These are phyloP conservation scores for Ivindomyrus marchei DNA, from an alignment of 2,113 vertebrate species.

Conservation along the genomic window DNA sequence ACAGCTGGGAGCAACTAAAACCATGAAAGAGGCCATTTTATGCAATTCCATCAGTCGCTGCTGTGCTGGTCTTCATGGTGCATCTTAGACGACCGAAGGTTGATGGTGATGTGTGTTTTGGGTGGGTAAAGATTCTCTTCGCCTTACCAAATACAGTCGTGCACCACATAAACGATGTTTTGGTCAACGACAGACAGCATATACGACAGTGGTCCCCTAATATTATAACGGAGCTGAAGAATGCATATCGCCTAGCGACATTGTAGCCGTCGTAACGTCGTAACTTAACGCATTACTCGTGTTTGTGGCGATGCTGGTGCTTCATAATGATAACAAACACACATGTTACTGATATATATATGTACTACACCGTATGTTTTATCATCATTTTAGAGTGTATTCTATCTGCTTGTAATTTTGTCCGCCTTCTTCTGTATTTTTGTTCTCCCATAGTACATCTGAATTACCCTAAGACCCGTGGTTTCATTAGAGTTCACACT, in stretches of 20 bases:
- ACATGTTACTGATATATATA: neutral
- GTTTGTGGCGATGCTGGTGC: neutral
- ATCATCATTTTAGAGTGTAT: neutral
- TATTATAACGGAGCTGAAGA: neutral
- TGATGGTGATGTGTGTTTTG: neutral
- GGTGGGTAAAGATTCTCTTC: neutral
- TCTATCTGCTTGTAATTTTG: neutral
- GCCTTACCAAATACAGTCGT: neutral
- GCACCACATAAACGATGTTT: neutral
- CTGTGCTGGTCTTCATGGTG: slow-evolving; percentile 25
- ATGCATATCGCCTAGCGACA: neutral
- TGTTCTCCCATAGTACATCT: neutral
- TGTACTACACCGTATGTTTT: neutral
- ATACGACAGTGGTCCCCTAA: neutral
- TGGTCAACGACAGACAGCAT: neutral
- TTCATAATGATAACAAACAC: neutral
- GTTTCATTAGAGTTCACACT: neutral
- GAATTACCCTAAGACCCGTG: neutral
- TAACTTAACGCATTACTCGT: too few relatives aligned
- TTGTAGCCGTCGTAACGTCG: too few relatives aligned
- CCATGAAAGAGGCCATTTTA: slow-evolving; percentile 13
- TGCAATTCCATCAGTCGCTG: slow-evolving; percentile 45
- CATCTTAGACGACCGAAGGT: neutral
- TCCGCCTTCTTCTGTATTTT: neutral
- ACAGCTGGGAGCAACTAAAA: slow-evolving; percentile 20